Evolutionary conservation across 2,113 vertebrate species (phyloP), one percentile per base, ranked within the genome.

Genomic region (Xyliphius kryptos): DNA sequence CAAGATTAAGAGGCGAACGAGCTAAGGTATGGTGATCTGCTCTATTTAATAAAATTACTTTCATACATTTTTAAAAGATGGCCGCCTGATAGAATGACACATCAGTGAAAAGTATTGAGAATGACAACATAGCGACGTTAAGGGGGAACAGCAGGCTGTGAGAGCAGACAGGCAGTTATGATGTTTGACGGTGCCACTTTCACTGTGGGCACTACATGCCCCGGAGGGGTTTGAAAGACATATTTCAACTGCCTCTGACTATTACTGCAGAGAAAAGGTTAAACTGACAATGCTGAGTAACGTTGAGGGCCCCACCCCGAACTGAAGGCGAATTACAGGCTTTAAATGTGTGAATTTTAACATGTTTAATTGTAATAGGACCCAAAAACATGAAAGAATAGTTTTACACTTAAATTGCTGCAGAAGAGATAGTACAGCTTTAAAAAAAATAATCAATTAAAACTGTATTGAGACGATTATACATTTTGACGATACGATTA

Each of bases 181-280:
- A 54, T 74, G 65, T 80, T 76, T 83, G 81, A 86, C 78, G 72
- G 68, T 75, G 83, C 81, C 85, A 77, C 80, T 85, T 86, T 48
- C 76, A 67, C 69, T 63, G 70, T 72, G 63, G 46, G 26, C 67
- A 71, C 67, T 50, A 63, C 69, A 56, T 73, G 79, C 71, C 76
- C 69, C 62, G 61, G 69, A 70, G 74, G 67, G 59, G 71, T 6
- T 6, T 80, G 54, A 47, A 57, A 54, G 76, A 73, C 83, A 85
- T 75, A 85, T 68, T 84, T 79, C 51, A 32, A 32, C 26, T 32
- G 26, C 26, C 26, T 32, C 26, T 32, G 26, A 32, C 26, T 32
- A 3, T 32, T 6, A 32, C 26, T 32, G 26, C 26, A 6, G 26
- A 32, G 26, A 32, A 32, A 32, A 32, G 26, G 26, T 32, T 32